These are phyloP conservation scores for Sturmia bella DNA, from an alignment of 2,888 invertebrate species.

Conservation along the genomic window DNA sequence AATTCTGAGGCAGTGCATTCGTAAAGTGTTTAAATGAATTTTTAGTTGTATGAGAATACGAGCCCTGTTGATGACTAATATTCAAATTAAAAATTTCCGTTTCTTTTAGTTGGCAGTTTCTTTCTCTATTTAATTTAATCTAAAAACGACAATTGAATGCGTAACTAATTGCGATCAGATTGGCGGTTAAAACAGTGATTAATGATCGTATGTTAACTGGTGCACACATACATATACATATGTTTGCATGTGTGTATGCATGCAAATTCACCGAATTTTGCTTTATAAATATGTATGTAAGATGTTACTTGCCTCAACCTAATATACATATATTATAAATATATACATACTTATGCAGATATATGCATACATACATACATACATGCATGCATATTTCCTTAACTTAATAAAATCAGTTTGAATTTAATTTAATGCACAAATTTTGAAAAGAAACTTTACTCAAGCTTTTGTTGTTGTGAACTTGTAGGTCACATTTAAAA, in stretches of 20 bases:
- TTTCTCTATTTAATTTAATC: constrained; percentile 10
- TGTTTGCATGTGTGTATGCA: too few species aligned
- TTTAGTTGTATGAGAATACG: too few species aligned
- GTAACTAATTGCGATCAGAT: constrained; percentile 22
- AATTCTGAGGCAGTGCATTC: too few species aligned
- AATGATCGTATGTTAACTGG: background rate
- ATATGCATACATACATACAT: background rate
- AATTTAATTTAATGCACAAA: background rate
- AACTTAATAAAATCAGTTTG: background rate
- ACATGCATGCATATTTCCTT: background rate
- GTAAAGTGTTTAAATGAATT: too few species aligned
- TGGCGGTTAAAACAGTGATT: constrained; percentile 8
- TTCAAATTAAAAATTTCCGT: background rate
- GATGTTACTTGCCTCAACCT: too few species aligned
- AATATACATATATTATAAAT: too few species aligned
- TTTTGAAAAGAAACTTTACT: constrained; percentile 13
- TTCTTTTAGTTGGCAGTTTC: constrained; percentile 7
- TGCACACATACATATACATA: too few species aligned
- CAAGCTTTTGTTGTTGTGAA: constrained; percentile 1
- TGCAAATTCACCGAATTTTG: too few species aligned
- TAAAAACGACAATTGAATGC: constrained; percentile 36
- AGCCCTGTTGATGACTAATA: background rate
- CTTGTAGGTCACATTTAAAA: constrained; percentile 59
- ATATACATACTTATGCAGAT: too few species aligned
- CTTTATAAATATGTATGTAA: background rate